Evolutionary conservation across 2,113 vertebrate species (phyloP), one percentile per base, ranked within the genome.

Genomic region (Gallinago jamesoni): DNA sequence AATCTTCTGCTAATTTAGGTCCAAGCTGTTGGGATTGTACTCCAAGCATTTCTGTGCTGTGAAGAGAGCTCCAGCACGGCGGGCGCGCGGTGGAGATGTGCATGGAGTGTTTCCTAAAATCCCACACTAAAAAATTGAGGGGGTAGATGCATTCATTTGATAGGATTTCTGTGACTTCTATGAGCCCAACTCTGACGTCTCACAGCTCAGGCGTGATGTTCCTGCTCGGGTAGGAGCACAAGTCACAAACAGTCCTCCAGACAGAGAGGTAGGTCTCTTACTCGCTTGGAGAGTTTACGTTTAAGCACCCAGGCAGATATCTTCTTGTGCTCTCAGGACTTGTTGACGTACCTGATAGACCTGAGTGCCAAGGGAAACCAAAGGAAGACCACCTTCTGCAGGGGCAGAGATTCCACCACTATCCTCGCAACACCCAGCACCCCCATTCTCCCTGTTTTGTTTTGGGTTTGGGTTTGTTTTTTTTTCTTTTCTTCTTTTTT

Each of bases 181-280:
- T 11, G 55, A 77, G 35, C 39, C 24, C 41, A 82, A 0, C 22
- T 87, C 17, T 25, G 41, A 41, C 0, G 0, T 78, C 43, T 63
- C 43, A 15, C 12, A 47, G 83, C 59, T 59, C 17, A 74, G 27
- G 19, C 0, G 0, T 33, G 79, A 33, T 4, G 1, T 28, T 90
- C 25, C 75, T 88, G 41, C 87, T 73, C 35, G 28, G 19, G 37
- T 37, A 67, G 63, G 41, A 94, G 68, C 4, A 0, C 28, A 50
- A 77, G 43, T 50, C 39, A 48, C 30, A 47, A 48, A 37, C 12
- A 39, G 39, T 25, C 35, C 78, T 82, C 24, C 41, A 89, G 50
- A n/a, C 7, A 14, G 47, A 76, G 48, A 39, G 0, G 0, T 33
- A 39, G 21, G 37, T 69, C 80, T 89, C 45, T 63, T 76, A 35